These are phyloP conservation scores for Poeciliopsis retropinna DNA, from an alignment of 2,113 vertebrate species.

Conservation along the genomic window DNA sequence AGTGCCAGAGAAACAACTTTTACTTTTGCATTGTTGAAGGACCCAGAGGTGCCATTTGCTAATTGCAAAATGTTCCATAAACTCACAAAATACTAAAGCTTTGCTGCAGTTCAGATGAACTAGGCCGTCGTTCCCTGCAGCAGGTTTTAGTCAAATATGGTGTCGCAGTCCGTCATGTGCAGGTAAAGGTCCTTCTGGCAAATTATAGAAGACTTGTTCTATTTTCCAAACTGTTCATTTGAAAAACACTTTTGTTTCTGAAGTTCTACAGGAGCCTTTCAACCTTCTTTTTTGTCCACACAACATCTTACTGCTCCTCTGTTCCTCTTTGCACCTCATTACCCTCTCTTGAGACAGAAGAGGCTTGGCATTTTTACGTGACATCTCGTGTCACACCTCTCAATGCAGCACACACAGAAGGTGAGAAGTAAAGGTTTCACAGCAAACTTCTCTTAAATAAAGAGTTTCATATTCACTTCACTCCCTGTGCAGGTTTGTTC, in stretches of 20 bases:
- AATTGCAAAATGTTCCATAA: conserved; percentile 2
- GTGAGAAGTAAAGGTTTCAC: background rate
- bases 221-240: background rate
- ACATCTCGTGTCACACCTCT: conserved; percentile 11
- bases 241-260: background rate
- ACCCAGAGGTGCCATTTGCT: conserved; percentile 13
- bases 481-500: background rate
- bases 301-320: conserved; percentile 1
- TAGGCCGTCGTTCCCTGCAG: background rate
- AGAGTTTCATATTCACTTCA: background rate
- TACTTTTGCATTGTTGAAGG: conserved; percentile 21
- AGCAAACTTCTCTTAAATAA: background rate
- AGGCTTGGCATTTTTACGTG: background rate
- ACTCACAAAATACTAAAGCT: conserved; percentile 8
- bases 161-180: background rate
- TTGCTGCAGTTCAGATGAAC: background rate
- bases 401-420: conserved; percentile 1
- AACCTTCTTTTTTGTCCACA: background rate
- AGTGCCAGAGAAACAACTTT: conserved; percentile 18
- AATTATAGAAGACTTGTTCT: background rate
- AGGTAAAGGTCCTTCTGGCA: background rate
- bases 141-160: conserved; percentile 1
- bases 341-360: background rate
- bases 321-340: conserved; percentile 1
- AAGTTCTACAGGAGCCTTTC: background rate